Percentiles rank a stretch among this genome's conserved stretches.
These are phyloP conservation scores for Rhynchonema sp. DNA, from an alignment of 2,888 invertebrate species.

Conservation along the genomic window DNA sequence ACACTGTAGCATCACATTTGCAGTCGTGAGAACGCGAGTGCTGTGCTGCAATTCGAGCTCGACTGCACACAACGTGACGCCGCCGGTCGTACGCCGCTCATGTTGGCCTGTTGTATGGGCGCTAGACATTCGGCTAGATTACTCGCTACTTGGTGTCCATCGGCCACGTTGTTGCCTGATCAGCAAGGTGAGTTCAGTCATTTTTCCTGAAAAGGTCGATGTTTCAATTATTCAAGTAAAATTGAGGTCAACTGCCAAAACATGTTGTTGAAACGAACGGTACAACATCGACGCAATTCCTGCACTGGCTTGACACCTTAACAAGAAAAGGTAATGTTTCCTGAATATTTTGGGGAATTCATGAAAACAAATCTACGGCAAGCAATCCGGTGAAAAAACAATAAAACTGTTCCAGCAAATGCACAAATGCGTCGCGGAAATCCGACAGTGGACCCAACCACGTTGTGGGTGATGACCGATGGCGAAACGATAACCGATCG, in stretches of 20 bases:
- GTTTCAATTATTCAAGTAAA: no score
- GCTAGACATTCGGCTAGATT: neutral
- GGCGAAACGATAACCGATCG: neutral
- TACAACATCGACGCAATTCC: neutral
- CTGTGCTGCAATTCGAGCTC: neutral
- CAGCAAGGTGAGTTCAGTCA: no score
- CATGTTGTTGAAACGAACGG: neutral
- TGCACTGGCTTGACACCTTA: neutral
- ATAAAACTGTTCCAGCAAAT: neutral
- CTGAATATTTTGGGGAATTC: no score
- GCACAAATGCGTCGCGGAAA: neutral
- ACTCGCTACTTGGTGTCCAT: neutral
- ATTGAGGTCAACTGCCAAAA: neutral
- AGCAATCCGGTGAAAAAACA: no score
- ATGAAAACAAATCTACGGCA: no score
- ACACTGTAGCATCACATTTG: no score
- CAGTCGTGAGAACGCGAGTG: neutral
- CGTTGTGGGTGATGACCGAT: constrained; percentile 5
- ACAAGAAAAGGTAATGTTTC: neutral
- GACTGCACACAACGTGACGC: constrained; percentile 43
- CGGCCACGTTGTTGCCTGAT: no score
- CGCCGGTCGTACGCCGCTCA: constrained; percentile 72
- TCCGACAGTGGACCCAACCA: neutral
- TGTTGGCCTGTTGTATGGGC: neutral
- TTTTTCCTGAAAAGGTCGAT: no score